Evolutionary conservation across 1,140 invertebrate genomes (phyloP).

Genomic region (Batillaria attramentaria): DNA sequence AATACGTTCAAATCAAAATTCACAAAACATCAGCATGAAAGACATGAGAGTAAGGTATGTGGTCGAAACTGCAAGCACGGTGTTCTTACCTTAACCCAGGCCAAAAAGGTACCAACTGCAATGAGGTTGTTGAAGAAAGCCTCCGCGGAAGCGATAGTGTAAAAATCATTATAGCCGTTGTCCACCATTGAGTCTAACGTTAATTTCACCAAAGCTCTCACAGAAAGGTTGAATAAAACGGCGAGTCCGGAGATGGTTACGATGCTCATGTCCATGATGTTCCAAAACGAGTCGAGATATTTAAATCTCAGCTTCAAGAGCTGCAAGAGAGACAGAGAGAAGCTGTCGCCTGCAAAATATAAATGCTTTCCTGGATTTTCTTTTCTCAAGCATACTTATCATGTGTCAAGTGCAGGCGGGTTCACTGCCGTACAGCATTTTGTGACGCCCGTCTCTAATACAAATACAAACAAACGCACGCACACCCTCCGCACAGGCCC

Average conservation of each 20-base stretch:
- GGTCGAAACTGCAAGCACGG: too few species aligned
- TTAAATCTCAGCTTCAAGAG: slow-evolving; percentile 75
- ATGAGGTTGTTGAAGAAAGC: slow-evolving; percentile 75
- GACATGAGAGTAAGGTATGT: too few species aligned
- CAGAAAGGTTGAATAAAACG: slow-evolving; percentile 70
- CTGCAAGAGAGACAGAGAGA: slow-evolving; percentile 61
- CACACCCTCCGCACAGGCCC: too few species aligned
- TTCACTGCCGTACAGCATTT: too few species aligned
- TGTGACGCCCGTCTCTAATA: too few species aligned
- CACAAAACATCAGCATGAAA: too few species aligned
- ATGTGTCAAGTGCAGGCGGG: too few species aligned
- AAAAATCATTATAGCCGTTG: slow-evolving; percentile 73
- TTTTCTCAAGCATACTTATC: too few species aligned
- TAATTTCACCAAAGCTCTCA: slow-evolving; percentile 57
- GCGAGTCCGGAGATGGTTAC: slow-evolving; percentile 71
- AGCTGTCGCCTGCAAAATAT: too few species aligned
- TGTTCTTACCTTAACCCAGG: slow-evolving; percentile 76
- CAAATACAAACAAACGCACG: too few species aligned
- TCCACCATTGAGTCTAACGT: slow-evolving; percentile 67
- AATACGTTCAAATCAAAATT: too few species aligned
- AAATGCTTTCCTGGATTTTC: too few species aligned
- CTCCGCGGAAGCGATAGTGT: slow-evolving; percentile 75
- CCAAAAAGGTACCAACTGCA: slow-evolving; percentile 77
- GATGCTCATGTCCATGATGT: slow-evolving; percentile 78
- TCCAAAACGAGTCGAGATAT: slow-evolving; percentile 80